Conservation (phyloP, 2,888 invertebrate genomes). For the Megalurothrips usitatus region DNA sequence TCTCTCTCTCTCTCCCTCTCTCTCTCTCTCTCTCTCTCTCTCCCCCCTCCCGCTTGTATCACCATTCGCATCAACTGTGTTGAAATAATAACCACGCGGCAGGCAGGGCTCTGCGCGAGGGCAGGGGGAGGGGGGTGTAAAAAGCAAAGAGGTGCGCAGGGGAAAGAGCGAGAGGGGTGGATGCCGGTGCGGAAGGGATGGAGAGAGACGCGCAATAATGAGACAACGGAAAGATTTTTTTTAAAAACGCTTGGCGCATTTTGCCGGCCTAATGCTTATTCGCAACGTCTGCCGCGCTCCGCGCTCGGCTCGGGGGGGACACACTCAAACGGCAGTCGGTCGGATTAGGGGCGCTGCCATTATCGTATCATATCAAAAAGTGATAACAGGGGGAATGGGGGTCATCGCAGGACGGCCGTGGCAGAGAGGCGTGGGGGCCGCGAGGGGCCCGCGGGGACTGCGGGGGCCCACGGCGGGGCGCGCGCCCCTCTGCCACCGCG, state of each 20-base stretch:
- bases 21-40: not conserved
- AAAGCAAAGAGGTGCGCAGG: not conserved
- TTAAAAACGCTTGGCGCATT: not conserved
- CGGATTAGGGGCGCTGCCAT: too few species aligned
- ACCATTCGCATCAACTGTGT: conserved; percentile 22
- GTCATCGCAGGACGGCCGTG: too few species aligned
- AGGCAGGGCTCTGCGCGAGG: not conserved
- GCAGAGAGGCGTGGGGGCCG: not conserved
- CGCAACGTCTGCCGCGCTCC: not conserved
- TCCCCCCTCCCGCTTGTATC: conserved; percentile 4
- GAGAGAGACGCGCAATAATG: not conserved
- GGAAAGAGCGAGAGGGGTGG: not conserved
- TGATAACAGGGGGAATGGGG: too few species aligned
- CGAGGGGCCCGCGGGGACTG: not conserved
- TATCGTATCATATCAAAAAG: too few species aligned
- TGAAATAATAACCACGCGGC: conserved; percentile 17
- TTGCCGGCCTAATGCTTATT: conserved; percentile 10
- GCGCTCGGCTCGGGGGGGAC: too few species aligned
- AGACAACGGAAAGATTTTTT: not conserved
- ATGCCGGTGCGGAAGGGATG: not conserved
- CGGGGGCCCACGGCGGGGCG: too few species aligned
- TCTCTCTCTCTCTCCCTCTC: not conserved
- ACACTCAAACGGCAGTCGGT: too few species aligned
- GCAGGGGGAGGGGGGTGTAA: not conserved
- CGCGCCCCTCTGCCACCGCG: too few species aligned